Conservation (phyloP, 2,113 vertebrate species). For the Pygoscelis adeliae region DNA sequence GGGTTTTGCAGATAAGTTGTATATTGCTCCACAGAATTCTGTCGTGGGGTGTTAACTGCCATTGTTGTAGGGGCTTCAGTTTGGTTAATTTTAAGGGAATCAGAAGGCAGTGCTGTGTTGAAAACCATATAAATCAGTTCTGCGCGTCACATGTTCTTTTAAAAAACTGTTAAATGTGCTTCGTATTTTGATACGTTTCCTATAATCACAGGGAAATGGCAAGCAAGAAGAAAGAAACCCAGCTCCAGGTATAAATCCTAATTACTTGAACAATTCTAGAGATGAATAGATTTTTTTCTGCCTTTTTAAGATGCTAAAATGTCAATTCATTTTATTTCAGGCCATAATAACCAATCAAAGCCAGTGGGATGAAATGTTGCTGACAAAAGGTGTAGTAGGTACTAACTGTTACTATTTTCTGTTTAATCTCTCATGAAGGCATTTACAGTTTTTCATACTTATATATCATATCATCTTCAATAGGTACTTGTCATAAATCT, state of each 20-base stretch:
- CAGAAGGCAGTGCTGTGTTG: not conserved
- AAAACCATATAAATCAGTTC: not conserved
- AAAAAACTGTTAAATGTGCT: not conserved
- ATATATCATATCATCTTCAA: not conserved
- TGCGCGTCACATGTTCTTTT: not conserved
- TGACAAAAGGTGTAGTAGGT: constrained; percentile 77
- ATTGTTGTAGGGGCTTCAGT: not conserved
- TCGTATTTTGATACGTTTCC: not conserved
- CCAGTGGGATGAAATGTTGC: constrained; percentile 77
- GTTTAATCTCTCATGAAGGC: not conserved
- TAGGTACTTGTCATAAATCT: not conserved
- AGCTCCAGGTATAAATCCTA: constrained; percentile 70
- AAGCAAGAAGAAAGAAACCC: constrained; percentile 71
- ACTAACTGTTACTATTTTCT: not conserved
- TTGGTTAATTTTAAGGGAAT: not conserved
- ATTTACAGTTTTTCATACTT: not conserved
- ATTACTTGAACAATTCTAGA: not conserved
- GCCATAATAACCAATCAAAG: constrained; percentile 32
- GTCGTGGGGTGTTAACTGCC: not conserved
- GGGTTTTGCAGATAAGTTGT: not conserved
- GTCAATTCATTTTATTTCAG: constrained; percentile 51
- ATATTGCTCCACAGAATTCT: not conserved
- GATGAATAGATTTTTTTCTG: not conserved
- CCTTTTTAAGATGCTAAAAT: not conserved
- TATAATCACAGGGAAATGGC: constrained; percentile 63